Conservation (phyloP, 2,797 vertebrate species). For the Peromyscus aztecus region DNA sequence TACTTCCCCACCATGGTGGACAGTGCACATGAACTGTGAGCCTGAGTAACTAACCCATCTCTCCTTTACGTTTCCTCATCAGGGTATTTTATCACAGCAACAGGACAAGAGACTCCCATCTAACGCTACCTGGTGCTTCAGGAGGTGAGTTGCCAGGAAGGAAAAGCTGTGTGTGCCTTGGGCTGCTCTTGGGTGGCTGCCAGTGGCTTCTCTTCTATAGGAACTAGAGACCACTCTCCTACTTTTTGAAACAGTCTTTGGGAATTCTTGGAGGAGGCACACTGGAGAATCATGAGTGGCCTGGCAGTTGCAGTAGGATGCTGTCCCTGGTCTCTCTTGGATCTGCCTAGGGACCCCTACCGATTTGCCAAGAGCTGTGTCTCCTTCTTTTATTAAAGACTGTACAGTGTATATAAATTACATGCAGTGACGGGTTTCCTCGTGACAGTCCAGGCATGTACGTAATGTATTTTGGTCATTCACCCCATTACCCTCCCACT, state of each 20-base stretch:
- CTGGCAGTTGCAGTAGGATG: background rate
- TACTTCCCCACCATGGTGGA: too few species aligned
- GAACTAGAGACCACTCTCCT: background rate
- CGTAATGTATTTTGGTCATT: background rate
- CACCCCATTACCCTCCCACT: too few species aligned
- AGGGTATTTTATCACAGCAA: background rate
- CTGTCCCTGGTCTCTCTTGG: background rate
- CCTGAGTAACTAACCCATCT: background rate
- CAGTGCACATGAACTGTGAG: background rate
- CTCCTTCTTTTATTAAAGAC: background rate
- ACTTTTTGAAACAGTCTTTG: background rate
- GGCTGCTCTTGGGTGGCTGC: background rate
- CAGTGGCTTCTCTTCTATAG: background rate
- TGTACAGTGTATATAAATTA: background rate
- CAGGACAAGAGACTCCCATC: background rate
- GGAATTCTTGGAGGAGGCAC: background rate
- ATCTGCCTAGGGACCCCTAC: background rate
- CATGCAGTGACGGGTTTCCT: background rate
- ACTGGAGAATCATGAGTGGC: background rate
- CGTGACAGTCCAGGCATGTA: background rate
- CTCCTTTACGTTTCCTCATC: background rate
- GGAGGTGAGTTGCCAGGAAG: background rate
- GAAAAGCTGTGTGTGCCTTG: background rate
- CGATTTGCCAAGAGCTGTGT: background rate
- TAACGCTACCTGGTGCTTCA: accelerated